phyloP scores from a whole-genome alignment of 1,140 invertebrate genomes.

The Calephelis virginiensis region DNA sequence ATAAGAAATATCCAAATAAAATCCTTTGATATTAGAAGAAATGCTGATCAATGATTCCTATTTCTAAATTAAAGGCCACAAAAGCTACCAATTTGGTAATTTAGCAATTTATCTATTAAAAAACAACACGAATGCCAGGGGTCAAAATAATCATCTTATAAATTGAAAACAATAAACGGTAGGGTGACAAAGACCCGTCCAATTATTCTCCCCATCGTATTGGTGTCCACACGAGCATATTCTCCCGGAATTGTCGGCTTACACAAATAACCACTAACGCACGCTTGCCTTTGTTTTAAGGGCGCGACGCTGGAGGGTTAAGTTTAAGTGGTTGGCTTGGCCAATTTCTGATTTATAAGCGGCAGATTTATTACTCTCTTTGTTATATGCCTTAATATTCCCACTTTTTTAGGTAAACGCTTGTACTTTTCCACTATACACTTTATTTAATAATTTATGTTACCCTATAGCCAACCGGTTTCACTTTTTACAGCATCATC shows the following conservation, averaged over 20 bases:
- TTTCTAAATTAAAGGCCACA: too few relatives aligned
- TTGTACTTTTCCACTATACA: too few relatives aligned
- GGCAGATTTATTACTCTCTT: too few relatives aligned
- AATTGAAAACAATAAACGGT: constrained; percentile 6
- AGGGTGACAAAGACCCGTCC: constrained; percentile 11
- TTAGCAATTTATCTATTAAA: constrained; percentile 1
- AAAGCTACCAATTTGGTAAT: background rate
- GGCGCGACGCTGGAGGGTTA: constrained; percentile 3
- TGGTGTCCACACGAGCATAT: constrained; percentile 13
- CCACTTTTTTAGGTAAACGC: too few relatives aligned
- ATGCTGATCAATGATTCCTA: too few relatives aligned
- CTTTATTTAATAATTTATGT: too few relatives aligned
- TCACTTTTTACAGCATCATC: too few relatives aligned
- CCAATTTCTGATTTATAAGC: constrained; percentile 2
- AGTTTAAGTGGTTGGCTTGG: constrained; percentile 2
- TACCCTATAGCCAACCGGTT: too few relatives aligned
- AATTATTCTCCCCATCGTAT: constrained; percentile 8
- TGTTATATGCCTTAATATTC: too few relatives aligned
- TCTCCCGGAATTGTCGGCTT: constrained; percentile 9
- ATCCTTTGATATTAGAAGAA: too few relatives aligned
- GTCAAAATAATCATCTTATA: constrained; percentile 4
- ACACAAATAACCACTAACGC: constrained; percentile 13
- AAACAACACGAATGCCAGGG: background rate
- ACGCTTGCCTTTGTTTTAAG: constrained; percentile 12
- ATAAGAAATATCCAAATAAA: too few relatives aligned